Evolutionary conservation across 2,113 vertebrate genomes (phyloP).

Genomic region (Trichomycterus rosablanca): DNA sequence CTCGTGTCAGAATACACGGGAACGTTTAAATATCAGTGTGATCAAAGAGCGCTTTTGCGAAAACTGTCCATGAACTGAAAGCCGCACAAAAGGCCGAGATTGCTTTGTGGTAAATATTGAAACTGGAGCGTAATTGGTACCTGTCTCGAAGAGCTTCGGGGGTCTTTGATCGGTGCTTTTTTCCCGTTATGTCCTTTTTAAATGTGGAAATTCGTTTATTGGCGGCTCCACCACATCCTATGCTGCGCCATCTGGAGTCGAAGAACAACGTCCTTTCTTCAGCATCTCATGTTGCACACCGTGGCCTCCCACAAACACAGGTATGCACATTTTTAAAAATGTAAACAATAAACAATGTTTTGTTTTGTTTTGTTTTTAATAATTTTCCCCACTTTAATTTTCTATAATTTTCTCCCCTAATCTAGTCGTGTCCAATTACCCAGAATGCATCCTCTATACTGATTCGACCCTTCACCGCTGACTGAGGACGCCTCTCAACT

Average conservation of each 20-base stretch:
- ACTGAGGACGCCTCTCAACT: too few relatives aligned
- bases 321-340: conserved; percentile 5
- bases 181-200: conserved; percentile 71
- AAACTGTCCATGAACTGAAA: conserved; percentile 70
- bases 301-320: neutral
- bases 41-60: conserved; percentile 76
- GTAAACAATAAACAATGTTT: too few relatives aligned
- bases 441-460: too few relatives aligned
- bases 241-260: conserved; percentile 47
- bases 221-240: conserved; percentile 50
- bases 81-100: conserved; percentile 65
- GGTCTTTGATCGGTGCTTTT: conserved; percentile 66
- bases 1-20: conserved; percentile 57
- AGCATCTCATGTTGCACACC: neutral
- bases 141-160: conserved; percentile 68
- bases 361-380: too few relatives aligned
- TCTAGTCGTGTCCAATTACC: too few relatives aligned
- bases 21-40: conserved; percentile 69
- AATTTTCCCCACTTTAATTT: too few relatives aligned
- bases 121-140: conserved; percentile 79
- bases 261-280: conserved; percentile 10
- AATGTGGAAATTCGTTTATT: conserved; percentile 62
- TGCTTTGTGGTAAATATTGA: conserved; percentile 79
- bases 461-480: too few relatives aligned
- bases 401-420: too few relatives aligned